These are phyloP conservation scores for Cyprinodon diabolis DNA, from an alignment of 2,797 vertebrate species.

Conservation along the genomic window DNA sequence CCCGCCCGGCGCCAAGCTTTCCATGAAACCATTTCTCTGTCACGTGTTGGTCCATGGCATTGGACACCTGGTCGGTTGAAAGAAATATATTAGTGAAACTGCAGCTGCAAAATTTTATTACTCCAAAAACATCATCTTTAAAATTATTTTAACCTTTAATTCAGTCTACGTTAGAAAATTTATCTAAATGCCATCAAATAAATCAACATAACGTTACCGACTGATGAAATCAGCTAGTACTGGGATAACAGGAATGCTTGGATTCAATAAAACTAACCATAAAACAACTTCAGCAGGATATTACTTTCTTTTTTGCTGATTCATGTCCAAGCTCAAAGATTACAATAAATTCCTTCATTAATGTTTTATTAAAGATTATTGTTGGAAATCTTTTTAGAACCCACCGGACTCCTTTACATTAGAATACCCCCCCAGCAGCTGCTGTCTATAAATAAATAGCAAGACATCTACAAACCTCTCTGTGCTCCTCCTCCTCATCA, in stretches of 20 bases:
- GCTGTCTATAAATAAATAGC: not conserved
- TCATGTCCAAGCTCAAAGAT: no score
- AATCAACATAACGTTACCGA: no score
- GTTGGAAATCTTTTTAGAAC: not conserved
- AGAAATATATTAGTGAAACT: not conserved
- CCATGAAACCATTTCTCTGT: slow-evolving; percentile 98
- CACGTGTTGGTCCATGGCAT: slow-evolving; percentile 93
- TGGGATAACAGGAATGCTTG: not conserved
- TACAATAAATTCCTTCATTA: no score
- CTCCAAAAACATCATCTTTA: not conserved
- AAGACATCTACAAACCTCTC: slow-evolving; percentile 84
- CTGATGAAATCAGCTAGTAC: no score
- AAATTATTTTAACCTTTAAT: not conserved
- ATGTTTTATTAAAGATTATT: no score
- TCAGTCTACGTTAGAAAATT: no score
- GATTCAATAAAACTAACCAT: no score
- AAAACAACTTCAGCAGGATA: no score
- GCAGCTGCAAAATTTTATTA: no score
- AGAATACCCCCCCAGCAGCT: not conserved
- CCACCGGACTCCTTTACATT: not conserved
- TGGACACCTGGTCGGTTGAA: slow-evolving; percentile 79
- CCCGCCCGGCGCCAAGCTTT: slow-evolving; percentile 93
- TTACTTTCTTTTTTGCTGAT: no score
- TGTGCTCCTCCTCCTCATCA: slow-evolving; percentile 96
- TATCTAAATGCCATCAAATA: no score